These are phyloP conservation scores for Scaptomyza tumidula DNA, from an alignment of 2,888 invertebrate genomes.

Conservation along the genomic window DNA sequence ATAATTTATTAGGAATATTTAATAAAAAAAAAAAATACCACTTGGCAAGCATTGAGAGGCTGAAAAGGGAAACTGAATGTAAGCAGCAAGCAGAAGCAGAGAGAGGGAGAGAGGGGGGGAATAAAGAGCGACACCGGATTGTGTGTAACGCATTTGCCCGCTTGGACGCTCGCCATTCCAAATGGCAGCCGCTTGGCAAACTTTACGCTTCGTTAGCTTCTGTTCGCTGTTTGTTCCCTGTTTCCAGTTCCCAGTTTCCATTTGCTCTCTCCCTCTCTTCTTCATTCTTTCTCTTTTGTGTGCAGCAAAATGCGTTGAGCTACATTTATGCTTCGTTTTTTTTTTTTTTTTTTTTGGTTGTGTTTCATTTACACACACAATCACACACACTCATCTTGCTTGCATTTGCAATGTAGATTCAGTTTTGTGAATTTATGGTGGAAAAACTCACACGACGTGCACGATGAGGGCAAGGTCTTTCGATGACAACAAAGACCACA, in stretches of 20 bases:
- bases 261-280: not conserved
- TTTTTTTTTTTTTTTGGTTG: conserved; percentile 56
- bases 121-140: conserved; percentile 1
- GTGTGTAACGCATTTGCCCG: conserved; percentile 29
- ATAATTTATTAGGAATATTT: conserved; percentile 79
- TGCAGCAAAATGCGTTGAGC: conserved; percentile 71
- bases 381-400: conserved; percentile 42
- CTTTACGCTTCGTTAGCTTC: conserved; percentile 79
- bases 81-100: not conserved
- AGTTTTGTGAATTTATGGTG: conserved; percentile 71
- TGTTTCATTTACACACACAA: conserved; percentile 28
- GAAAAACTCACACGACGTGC: conserved; percentile 63
- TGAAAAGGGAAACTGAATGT: conserved; percentile 43
- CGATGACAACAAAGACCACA: no score
- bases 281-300: conserved; percentile 21
- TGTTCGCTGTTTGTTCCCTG: conserved; percentile 54
- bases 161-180: conserved; percentile 52
- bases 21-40: conserved; percentile 71
- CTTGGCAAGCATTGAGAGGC: conserved; percentile 68
- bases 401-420: conserved; percentile 78
- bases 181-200: conserved; percentile 73
- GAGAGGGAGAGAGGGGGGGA: not conserved
- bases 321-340: conserved; percentile 71
- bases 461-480: conserved; percentile 1
- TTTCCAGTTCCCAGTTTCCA: conserved; percentile 17